A percentile compares a stretch with the other conserved stretches of the same genome.
Conservation (phyloP, 2,113 vertebrate species). For the Myxocyprinus asiaticus region DNA sequence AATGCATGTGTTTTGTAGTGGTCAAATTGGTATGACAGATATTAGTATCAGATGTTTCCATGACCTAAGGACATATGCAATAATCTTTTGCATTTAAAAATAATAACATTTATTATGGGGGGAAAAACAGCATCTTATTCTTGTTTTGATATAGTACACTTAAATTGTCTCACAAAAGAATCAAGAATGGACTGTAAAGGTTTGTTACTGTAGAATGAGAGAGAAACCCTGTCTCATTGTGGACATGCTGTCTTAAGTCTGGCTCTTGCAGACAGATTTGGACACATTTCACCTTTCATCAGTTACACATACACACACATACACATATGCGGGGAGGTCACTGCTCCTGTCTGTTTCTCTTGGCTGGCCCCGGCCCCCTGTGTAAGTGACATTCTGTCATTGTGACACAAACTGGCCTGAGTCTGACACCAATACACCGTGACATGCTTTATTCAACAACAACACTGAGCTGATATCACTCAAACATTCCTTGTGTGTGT, state of each 20-base stretch:
- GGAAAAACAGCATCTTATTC: too few species aligned
- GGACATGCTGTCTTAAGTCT: slow-evolving; percentile 4
- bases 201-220: not conserved
- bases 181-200: too few species aligned
- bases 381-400: slow-evolving; percentile 46
- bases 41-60: too few species aligned
- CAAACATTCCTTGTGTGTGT: slow-evolving; percentile 1
- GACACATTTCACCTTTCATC: slow-evolving; percentile 20
- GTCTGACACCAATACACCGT: slow-evolving; percentile 38
- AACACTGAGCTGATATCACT: not conserved
- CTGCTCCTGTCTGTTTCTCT: slow-evolving; percentile 44
- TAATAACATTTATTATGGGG: too few species aligned
- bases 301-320: slow-evolving; percentile 19
- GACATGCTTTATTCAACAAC: slow-evolving; percentile 37
- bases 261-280: not conserved
- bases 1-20: too few species aligned
- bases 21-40: too few species aligned
- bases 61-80: too few species aligned
- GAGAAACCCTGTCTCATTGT: not conserved
- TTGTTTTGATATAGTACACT: too few species aligned
- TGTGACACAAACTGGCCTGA: slow-evolving; percentile 35
- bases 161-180: too few species aligned
- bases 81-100: too few species aligned
- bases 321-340: slow-evolving; percentile 31
- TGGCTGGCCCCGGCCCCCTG: slow-evolving; percentile 45